Evolutionary conservation across 2,888 invertebrate genomes (phyloP), one percentile per base, ranked within the genome.

Genomic region (Dicranocentrus wangi): DNA sequence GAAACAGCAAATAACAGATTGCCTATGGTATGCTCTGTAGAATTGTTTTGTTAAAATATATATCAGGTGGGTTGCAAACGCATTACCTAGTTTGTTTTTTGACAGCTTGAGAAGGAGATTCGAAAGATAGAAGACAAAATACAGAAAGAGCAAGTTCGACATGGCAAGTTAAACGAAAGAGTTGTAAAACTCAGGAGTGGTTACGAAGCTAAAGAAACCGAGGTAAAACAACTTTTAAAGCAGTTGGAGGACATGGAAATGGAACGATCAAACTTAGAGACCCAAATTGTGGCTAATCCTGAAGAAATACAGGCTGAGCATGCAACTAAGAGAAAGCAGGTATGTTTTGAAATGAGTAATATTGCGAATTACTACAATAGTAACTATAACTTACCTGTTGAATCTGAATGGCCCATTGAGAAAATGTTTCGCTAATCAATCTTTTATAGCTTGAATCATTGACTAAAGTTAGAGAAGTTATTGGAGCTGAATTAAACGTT

Each of bases 81-180:
- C 7, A 23, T 10, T 13, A 10, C 58, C 3, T 58, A 7, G 3
- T 21, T 61, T 23, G 3, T 58, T 23, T 51, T 63, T 63, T 8
- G 28, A 17, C 23, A 76, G 76, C 5, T 76, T 5, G 68, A 76
- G n/a, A 63, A 60, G 23, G 76, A 76, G 21, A 21, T 76, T 0
- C 25, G 51, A 58, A 13, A 3, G 1, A 13, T 76, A 42, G 66
- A 76, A 42, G 58, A 68, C 7, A 60, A 68, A 17, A 76, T 76
- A n/a, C 47, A 32, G 19, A 66, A 68, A 39, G 39, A 58, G n/a
- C 68, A 66, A 25, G 28, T 17, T 7, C n/a, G 42, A 1, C 17
- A 58, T 7, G 19, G 28, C 3, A 66, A 68, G 21, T 32, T 68
- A 23, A 66, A 76, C 15, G 43, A 21, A 1, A 42, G 60, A 42